Conservation (phyloP, 2,797 vertebrate genomes). For the Cyprinella venusta region DNA sequence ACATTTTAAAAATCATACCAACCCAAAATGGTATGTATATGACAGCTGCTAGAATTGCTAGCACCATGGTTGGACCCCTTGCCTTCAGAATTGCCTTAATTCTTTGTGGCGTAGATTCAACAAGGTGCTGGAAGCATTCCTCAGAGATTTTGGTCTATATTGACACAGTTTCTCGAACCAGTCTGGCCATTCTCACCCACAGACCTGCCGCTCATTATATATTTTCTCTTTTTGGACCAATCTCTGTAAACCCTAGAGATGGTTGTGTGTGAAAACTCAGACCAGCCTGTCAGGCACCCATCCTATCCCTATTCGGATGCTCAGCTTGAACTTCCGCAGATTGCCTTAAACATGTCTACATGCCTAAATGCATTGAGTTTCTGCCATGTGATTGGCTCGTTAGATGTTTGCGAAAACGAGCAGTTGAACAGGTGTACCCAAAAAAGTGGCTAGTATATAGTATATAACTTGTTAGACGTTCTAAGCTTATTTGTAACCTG, state of each 20-base stretch:
- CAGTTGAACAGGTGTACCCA: background rate
- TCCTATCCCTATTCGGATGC: background rate
- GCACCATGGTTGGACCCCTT: background rate
- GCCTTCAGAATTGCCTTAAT: background rate
- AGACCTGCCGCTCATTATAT: too few species aligned
- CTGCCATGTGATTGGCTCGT: background rate
- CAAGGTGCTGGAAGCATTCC: background rate
- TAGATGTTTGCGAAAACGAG: background rate
- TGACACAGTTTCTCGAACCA: constrained; percentile 53
- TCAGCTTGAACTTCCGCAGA: background rate
- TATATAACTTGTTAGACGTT: constrained; percentile 14
- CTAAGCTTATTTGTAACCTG: constrained; percentile 40
- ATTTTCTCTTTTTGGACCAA: too few species aligned
- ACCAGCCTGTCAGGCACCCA: too few species aligned
- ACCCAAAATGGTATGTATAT: background rate
- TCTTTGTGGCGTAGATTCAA: background rate
- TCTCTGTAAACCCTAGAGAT: too few species aligned
- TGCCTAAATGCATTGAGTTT: background rate
- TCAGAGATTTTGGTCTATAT: background rate
- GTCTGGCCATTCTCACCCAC: background rate
- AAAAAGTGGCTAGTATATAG: background rate
- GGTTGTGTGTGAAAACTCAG: too few species aligned
- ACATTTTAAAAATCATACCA: background rate
- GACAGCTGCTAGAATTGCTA: background rate
- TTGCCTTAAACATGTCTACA: background rate